Base-by-base conservation (phyloP, 1,140 invertebrate species). In the Bombus confusus region DNA sequence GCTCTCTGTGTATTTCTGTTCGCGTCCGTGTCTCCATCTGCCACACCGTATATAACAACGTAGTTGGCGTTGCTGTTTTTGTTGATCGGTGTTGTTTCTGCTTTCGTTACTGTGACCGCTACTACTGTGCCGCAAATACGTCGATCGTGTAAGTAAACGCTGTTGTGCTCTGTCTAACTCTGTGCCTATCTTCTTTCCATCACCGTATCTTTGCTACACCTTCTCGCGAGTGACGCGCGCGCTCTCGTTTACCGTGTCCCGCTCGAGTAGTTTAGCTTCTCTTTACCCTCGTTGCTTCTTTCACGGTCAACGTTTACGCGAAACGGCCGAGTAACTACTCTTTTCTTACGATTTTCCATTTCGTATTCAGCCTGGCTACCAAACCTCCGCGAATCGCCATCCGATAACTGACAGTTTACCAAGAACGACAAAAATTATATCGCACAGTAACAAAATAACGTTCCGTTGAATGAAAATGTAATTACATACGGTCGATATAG, bases 221-320 rank as follows among this genome's bases (percentile, higher is more conserved):
- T 59, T 76, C 34, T 39, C 34, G 74, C 52, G 74, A 76, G 34
- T 76, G 47, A 75, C 69, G 68, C 28, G 68, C 28, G 59, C 64
- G 39, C 22, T 47, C 34, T 22, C 78, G 73, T 87, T 87, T 86
- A 52, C 85, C 87, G 62, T 83, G 66, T 77, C 74, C 66, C 59
- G 75, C 57, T 43, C 76, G 57, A 64, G 39, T 68, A 79, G 37
- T n/a, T 43, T 52, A 47, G 31, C 39, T 69, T 80, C 62, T 28
- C 13, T 52, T 80, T 68, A 64, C 31, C 71, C 31, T 64, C 68
- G 79, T n/a, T 22, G 59, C 52, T 41, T 76, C 41, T 62, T 39
- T 73, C 77, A 43, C 83, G 52, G 64, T 83, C 73, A 85, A 85
- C 78, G 12, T 80, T 64, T 80, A 47, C 87, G 43, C 66, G 47